Base-by-base conservation (phyloP, 2,113 vertebrate species). In the Engraulis encrasicolus region DNA sequence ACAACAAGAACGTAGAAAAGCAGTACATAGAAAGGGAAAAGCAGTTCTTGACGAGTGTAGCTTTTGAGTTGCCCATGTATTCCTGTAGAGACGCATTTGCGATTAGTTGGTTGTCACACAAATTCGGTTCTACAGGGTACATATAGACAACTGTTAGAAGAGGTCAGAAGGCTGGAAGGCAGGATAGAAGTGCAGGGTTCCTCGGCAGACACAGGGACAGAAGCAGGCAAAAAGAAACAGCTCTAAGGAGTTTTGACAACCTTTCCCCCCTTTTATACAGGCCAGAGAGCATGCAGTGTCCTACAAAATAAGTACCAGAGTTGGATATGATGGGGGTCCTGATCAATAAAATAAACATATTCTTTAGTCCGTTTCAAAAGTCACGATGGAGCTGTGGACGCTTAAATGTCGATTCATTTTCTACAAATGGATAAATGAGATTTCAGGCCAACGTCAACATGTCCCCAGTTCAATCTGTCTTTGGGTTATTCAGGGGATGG, bases 1-100 rank as follows among this genome's bases (percentile, higher is more conserved):
- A 71, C 14, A 23, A 71, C 9, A 45, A 45, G n/a, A n/a, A n/a
- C n/a, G n/a, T n/a, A n/a, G n/a, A n/a, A n/a, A n/a, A n/a, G n/a
- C n/a, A 45, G 40, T 45, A 9, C 40, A 45, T 5, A 45, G 9
- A 14, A 15, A 14, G 7, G 58, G 23, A 66, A 74, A 31, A 74
- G 18, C n/a, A n/a, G n/a, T n/a, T 17, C 66, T 34, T 74, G 27
- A 74, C 27, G 1, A 34, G 9, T 74, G 66, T 34, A 74, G 66
- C 66, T 74, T 74, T 74, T 74, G 88, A 90, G 93, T 93, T 92
- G 85, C 90, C 92, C 91, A 93, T 93, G 92, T 92, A 94, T 90
- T 91, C 93, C 93, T 91, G 92, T 92, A 93, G 93, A 94, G 90
- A 88, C 90, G 92, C 93, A 95, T 92, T 91, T 94, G 93, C 85